These are phyloP conservation scores for Hemaris fuciformis DNA, from an alignment of 2,888 invertebrate genomes.

Conservation along the genomic window DNA sequence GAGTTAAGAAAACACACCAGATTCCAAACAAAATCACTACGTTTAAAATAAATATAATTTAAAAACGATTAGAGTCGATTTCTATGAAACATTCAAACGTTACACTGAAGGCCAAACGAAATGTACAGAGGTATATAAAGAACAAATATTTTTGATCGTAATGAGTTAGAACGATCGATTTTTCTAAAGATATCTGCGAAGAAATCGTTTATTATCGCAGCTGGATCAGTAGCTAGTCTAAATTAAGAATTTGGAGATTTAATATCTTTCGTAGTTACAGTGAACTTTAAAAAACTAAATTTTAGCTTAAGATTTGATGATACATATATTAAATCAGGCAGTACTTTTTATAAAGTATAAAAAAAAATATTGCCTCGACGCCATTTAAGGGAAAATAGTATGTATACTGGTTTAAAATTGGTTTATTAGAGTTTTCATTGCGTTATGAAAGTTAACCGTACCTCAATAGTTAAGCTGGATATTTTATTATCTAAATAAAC, in stretches of 20 bases:
- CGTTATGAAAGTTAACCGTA: too few relatives aligned
- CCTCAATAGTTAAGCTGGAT: too few relatives aligned
- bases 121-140: not conserved
- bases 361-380: too few relatives aligned
- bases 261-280: not conserved
- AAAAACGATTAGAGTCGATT: not conserved
- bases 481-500: too few relatives aligned
- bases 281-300: not conserved
- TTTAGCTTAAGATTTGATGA: too few relatives aligned
- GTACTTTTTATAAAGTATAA: too few relatives aligned
- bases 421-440: too few relatives aligned
- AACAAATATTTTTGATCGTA: constrained; percentile 2
- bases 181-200: not conserved
- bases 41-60: not conserved
- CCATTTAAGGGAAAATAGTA: too few relatives aligned
- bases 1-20: not conserved
- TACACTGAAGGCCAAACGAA: not conserved
- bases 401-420: too few relatives aligned
- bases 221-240: not conserved
- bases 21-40: not conserved
- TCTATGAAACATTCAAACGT: not conserved
- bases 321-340: too few relatives aligned
- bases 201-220: not conserved
- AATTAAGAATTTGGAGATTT: not conserved
- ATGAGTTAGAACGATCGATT: not conserved